Percentiles rank a stretch among this genome's conserved stretches.
These are phyloP conservation scores for Gryllus longicercus DNA, from an alignment of 2,888 invertebrate genomes.

Conservation along the genomic window DNA sequence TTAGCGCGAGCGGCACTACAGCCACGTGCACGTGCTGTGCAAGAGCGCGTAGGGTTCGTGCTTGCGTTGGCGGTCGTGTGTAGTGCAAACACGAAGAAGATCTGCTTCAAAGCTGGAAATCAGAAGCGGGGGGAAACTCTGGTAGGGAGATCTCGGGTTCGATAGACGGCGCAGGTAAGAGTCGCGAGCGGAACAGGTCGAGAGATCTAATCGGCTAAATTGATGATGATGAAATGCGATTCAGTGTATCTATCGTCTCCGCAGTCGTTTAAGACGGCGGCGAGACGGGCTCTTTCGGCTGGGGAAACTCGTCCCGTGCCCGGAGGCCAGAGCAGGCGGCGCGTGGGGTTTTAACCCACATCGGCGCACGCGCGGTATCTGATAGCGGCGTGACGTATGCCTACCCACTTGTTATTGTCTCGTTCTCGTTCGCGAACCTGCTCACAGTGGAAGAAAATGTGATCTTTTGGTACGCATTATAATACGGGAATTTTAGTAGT, in stretches of 20 bases:
- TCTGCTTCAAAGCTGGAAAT: neutral
- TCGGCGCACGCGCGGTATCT: neutral
- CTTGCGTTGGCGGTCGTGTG: neutral
- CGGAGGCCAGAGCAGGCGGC: too few species aligned
- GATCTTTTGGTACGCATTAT: too few species aligned
- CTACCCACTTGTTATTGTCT: neutral
- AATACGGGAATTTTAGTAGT: too few species aligned
- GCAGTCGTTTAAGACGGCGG: neutral
- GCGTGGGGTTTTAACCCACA: neutral
- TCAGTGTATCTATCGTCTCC: neutral
- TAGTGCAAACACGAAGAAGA: neutral
- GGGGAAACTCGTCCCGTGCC: too few species aligned
- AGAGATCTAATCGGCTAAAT: neutral
- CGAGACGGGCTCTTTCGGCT: neutral
- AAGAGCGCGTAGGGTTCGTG: too few species aligned
- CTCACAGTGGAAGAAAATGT: too few species aligned
- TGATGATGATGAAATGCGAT: slow-evolving; percentile 7
- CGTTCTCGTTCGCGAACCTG: neutral
- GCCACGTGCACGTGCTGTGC: too few species aligned
- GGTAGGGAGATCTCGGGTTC: neutral
- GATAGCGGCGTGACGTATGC: neutral
- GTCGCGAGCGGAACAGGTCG: neutral
- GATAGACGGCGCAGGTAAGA: neutral
- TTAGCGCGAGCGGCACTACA: too few species aligned
- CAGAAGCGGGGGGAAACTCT: neutral